phyloP scores from a whole-genome alignment of 2,888 invertebrate genomes.

The Nasonovia ribisnigri region DNA sequence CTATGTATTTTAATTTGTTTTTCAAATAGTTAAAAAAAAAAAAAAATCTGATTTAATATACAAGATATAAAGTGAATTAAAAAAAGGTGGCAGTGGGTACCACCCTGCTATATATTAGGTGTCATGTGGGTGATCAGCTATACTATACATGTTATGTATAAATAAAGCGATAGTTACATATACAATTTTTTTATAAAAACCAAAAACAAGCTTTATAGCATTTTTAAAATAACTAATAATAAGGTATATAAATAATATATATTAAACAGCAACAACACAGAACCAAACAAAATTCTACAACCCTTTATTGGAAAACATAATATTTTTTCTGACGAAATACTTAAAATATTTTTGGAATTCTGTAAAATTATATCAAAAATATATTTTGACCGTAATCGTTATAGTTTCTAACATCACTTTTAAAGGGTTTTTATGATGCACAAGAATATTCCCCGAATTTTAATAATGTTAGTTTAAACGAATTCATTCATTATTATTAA shows the following conservation, averaged over 20 bases:
- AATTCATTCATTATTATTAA: conserved; percentile 2
- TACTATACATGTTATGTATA: not conserved
- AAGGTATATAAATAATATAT: not conserved
- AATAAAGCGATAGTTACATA: not conserved
- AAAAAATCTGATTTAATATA: too few relatives aligned
- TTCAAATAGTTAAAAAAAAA: too few relatives aligned
- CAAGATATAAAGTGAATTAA: too few relatives aligned
- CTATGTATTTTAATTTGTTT: too few relatives aligned
- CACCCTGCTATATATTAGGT: too few relatives aligned
- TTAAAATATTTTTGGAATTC: not conserved
- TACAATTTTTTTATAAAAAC: not conserved
- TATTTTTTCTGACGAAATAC: not conserved
- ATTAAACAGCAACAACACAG: not conserved
- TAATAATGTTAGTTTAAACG: not conserved
- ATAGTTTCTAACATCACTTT: not conserved
- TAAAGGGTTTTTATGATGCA: not conserved
- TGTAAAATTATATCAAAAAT: not conserved
- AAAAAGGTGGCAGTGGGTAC: too few relatives aligned
- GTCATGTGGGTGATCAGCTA: not conserved
- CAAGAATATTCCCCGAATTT: not conserved
- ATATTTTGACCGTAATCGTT: not conserved
- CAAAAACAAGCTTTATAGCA: not conserved
- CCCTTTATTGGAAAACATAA: not conserved
- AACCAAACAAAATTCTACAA: not conserved
- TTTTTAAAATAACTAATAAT: not conserved